Conservation (phyloP, 2,113 vertebrate species). For the Phrynocephalus versicolor region DNA sequence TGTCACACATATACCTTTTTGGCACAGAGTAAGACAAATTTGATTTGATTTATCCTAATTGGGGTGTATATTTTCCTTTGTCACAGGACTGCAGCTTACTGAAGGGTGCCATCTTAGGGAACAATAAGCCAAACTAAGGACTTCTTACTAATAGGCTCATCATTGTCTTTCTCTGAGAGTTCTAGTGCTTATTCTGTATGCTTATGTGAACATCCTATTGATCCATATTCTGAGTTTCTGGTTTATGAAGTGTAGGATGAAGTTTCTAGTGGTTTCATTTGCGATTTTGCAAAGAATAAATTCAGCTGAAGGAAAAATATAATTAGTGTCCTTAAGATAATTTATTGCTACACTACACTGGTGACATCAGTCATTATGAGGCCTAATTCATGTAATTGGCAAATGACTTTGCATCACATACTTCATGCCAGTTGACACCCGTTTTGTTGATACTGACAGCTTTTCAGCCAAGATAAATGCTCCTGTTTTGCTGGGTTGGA, state of each 20-base stretch:
- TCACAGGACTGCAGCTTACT: background rate
- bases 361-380: slow-evolving; percentile 70
- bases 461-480: slow-evolving; percentile 68
- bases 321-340: slow-evolving; percentile 70
- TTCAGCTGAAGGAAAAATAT: slow-evolving; percentile 57
- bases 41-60: background rate
- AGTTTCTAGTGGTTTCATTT: slow-evolving; percentile 39
- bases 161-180: background rate
- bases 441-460: slow-evolving; percentile 69
- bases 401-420: slow-evolving; percentile 67
- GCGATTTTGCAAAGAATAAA: slow-evolving; percentile 48
- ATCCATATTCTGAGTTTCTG: background rate
- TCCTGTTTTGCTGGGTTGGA: slow-evolving; percentile 60
- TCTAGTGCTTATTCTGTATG: background rate
- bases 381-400: slow-evolving; percentile 72
- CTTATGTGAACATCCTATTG: background rate
- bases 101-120: background rate
- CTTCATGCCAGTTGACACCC: slow-evolving; percentile 73
- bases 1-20: background rate
- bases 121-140: background rate
- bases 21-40: background rate
- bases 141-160: background rate
- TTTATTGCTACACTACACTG: slow-evolving; percentile 67
- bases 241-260: slow-evolving; percentile 27
- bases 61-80: background rate